Percentiles rank a stretch among this genome's conserved stretches.
These are phyloP conservation scores for Syrmaticus mikado DNA, from an alignment of 2,113 vertebrate species.

Conservation along the genomic window DNA sequence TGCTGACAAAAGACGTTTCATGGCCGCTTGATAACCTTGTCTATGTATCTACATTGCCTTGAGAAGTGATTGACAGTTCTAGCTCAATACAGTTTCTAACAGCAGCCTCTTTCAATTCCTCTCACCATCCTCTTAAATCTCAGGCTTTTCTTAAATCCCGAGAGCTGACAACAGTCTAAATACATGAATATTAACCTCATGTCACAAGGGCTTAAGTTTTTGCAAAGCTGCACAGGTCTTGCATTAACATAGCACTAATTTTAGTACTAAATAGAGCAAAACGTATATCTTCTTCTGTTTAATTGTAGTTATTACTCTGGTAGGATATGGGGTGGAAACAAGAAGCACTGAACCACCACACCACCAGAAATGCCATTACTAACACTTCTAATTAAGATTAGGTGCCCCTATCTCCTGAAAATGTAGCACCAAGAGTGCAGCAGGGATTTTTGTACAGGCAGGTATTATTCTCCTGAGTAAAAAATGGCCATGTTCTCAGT, in stretches of 20 bases:
- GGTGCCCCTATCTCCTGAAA: neutral
- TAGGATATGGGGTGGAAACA: neutral
- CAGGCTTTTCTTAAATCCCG: constrained; percentile 34
- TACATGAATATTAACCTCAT: constrained; percentile 13
- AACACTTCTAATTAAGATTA: neutral
- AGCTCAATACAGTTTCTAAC: neutral
- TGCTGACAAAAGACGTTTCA: constrained; percentile 38
- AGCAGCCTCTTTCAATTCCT: constrained; percentile 37
- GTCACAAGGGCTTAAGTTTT: constrained; percentile 31
- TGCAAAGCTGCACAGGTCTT: neutral
- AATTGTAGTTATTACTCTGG: neutral
- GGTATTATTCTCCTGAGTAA: neutral
- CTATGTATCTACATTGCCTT: constrained; percentile 28
- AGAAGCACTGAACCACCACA: neutral
- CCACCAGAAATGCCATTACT: neutral
- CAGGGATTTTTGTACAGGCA: neutral
- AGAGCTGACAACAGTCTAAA: constrained; percentile 43
- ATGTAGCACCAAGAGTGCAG: fast-evolving
- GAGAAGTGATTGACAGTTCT: constrained; percentile 5
- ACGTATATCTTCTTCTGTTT: neutral
- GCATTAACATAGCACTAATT: neutral
- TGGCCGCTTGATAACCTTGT: constrained; percentile 38
- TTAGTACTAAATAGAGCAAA: neutral
- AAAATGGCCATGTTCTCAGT: neutral
- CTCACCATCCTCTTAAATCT: constrained; percentile 25